Evolutionary conservation across 2,797 vertebrate genomes (phyloP).

Genomic region (Hozukius guyotensis): DNA sequence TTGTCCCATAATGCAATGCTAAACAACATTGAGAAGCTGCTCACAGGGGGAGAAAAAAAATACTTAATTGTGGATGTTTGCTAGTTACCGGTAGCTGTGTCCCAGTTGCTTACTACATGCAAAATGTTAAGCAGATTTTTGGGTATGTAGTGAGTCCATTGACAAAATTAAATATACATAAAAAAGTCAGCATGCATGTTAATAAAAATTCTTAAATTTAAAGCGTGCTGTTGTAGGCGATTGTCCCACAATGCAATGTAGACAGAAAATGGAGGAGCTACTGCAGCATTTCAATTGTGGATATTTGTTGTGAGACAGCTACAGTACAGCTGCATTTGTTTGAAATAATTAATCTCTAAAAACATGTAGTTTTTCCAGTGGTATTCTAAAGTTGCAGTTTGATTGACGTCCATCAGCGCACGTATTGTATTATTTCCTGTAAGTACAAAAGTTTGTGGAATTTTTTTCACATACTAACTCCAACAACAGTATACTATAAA

Average conservation of each 20-base stretch:
- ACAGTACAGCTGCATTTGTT: no score
- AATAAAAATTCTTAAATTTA: background rate
- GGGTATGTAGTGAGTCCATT: background rate
- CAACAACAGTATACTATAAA: background rate
- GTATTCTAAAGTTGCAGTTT: background rate
- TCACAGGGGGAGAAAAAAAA: background rate
- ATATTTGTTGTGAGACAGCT: background rate
- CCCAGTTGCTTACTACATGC: background rate
- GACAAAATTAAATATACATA: background rate
- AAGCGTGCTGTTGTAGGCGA: background rate
- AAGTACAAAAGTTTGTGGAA: background rate
- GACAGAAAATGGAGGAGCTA: background rate
- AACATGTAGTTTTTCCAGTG: background rate
- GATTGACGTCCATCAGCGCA: background rate
- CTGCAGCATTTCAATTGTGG: background rate
- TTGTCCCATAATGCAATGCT: background rate
- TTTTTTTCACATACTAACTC: background rate
- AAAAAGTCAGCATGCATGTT: background rate
- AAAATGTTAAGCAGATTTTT: background rate
- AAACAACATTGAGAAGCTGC: background rate
- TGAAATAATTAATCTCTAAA: background rate
- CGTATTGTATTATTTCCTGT: background rate
- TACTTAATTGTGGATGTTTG: background rate
- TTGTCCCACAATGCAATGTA: background rate
- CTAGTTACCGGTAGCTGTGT: background rate